phyloP scores from a whole-genome alignment of 2,113 vertebrate species.

The Labeo catla region DNA sequence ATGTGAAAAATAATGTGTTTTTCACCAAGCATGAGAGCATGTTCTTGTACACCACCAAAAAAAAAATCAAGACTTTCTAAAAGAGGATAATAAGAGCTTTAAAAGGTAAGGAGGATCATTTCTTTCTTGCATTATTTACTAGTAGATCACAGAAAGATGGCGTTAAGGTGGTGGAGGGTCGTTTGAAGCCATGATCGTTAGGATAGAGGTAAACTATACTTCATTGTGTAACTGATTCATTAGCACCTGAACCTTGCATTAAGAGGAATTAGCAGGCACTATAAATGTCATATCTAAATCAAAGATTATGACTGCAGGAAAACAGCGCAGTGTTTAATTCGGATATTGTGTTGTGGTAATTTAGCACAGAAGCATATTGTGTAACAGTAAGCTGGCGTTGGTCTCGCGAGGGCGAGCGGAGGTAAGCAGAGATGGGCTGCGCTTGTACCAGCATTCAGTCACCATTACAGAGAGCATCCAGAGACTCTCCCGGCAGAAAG shows the following conservation, averaged over 20 bases:
- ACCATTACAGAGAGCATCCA: slow-evolving; percentile 65
- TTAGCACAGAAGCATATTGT: slow-evolving; percentile 16
- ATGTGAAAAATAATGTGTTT: too few relatives aligned
- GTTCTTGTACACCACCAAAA: too few relatives aligned
- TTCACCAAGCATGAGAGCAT: too few relatives aligned
- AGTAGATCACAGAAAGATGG: not conserved
- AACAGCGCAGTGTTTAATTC: not conserved
- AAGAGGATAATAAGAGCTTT: too few relatives aligned
- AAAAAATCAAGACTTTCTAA: too few relatives aligned
- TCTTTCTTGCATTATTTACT: not conserved
- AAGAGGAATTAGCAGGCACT: not conserved
- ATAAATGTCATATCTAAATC: not conserved
- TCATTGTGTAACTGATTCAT: not conserved
- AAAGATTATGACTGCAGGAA: not conserved
- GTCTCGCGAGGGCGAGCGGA: not conserved
- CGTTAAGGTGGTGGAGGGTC: not conserved
- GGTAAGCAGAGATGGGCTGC: slow-evolving; percentile 9
- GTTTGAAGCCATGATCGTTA: not conserved
- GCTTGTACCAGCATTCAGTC: slow-evolving; percentile 64
- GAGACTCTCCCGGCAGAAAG: slow-evolving; percentile 59
- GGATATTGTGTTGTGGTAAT: slow-evolving; percentile 3
- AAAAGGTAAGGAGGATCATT: not conserved
- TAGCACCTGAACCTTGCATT: not conserved
- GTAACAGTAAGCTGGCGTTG: not conserved
- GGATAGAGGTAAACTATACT: not conserved